Conservation (phyloP, 2,113 vertebrate genomes). For the Chrysochloris asiatica region DNA sequence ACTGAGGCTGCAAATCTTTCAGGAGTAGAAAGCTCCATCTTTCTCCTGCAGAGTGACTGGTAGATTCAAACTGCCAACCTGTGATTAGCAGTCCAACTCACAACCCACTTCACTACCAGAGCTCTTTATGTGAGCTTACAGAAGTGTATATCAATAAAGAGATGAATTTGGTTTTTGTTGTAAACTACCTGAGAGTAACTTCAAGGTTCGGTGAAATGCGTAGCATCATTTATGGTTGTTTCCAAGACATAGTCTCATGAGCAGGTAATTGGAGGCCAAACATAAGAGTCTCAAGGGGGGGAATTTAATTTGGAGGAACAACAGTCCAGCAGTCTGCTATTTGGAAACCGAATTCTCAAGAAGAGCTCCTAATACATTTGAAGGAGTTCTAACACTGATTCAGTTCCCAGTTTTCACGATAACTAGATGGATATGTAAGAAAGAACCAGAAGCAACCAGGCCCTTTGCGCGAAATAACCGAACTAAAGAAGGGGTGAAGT, state of each 20-base stretch:
- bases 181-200: background rate
- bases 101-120: too few species aligned
- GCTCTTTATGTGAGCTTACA: too few species aligned
- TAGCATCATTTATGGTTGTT: background rate
- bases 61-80: too few species aligned
- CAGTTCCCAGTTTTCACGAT: background rate
- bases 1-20: too few species aligned
- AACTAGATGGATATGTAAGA: background rate
- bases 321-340: constrained; percentile 3
- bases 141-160: background rate
- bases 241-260: background rate
- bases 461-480: background rate
- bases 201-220: background rate
- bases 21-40: too few species aligned
- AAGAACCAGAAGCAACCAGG: background rate
- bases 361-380: background rate
- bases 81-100: too few species aligned
- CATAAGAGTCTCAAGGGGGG: background rate
- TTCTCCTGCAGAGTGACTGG: too few species aligned
- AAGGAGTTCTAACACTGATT: background rate
- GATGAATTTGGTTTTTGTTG: background rate
- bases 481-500: background rate
- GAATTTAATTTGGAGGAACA: background rate
- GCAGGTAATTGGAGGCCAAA: constrained; percentile 5
- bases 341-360: constrained; percentile 43